Base-by-base conservation (phyloP, 2,113 vertebrate genomes). In the Garra rufa region DNA sequence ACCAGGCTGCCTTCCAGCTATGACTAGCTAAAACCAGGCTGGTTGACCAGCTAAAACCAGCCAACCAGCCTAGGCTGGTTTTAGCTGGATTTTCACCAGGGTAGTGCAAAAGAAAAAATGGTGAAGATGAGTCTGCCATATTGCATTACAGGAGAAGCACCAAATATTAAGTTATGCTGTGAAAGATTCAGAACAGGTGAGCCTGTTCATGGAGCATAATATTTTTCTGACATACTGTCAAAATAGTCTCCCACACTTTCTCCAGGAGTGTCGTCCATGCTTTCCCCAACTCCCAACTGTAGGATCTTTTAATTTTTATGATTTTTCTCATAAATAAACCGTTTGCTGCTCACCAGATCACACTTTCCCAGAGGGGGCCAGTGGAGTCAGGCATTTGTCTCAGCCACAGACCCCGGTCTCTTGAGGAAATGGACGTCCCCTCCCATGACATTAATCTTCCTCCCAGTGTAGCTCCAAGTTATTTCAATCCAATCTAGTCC, bases 401-500 rank as follows among this genome's bases (percentile, higher is more conserved):
- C 14, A 15, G 14, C 17, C 59, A 67, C 41, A 5, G 24, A 52
- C 59, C 59, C 61, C 26, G 26, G 59, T 44, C 52, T 48, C 44
- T 61, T 13, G 43, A 28, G 77, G 59, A 80, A 80, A 80, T 67
- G 77, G 77, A 80, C 41, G 3, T 75, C 19, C 61, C 76, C 52
- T 28, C 59, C 52, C 26, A 24, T 78, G 74, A 83, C 70, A 76
- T 44, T 75, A 83, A 85, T 83, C 74, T 61, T 55, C 28, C 57
- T 38, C 17, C 55, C 30, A 80, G 65, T 75, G 67, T 70, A 80
- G 55, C 79, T 75, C 69, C n/a, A 55, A 77, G 38, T 87, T 61
- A 69, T 83, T 80, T 80, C 80, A 70, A 82, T 41, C 48, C 74
- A 70, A 74, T 85, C 61, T 79, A 76, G 81, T 69, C 81, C 41